These are phyloP conservation scores for Cylindroiulus punctatus DNA, from an alignment of 2,888 invertebrate genomes.

Conservation along the genomic window DNA sequence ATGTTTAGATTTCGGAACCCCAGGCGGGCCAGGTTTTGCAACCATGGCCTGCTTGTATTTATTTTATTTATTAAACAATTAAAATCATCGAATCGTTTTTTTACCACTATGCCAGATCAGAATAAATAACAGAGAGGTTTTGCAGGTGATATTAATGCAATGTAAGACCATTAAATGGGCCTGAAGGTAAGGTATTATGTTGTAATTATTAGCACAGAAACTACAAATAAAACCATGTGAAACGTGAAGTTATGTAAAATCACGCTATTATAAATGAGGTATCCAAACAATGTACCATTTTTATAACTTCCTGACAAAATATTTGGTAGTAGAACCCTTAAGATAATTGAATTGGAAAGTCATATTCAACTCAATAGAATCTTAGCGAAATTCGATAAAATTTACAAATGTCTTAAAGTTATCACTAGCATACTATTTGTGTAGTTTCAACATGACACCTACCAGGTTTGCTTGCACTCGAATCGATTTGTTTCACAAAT, in stretches of 20 bases:
- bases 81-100: neutral
- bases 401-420: no score
- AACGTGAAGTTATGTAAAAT: neutral
- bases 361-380: no score
- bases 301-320: no score
- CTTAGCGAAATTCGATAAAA: no score
- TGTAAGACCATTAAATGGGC: neutral
- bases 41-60: neutral
- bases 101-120: neutral
- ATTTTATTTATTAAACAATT: conserved; percentile 1
- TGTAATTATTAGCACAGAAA: neutral
- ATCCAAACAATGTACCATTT: neutral
- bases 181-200: neutral
- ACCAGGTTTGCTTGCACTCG: neutral
- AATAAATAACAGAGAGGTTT: neutral
- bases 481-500: neutral
- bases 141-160: neutral
- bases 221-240: neutral
- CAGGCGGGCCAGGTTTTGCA: conserved; percentile 39
- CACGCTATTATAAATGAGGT: neutral
- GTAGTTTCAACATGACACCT: no score
- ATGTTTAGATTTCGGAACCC: neutral
- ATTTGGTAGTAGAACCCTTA: no score
- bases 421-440: no score
- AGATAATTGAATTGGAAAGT: no score